Conservation (phyloP, 2,797 vertebrate species). For the Karalla daura region DNA sequence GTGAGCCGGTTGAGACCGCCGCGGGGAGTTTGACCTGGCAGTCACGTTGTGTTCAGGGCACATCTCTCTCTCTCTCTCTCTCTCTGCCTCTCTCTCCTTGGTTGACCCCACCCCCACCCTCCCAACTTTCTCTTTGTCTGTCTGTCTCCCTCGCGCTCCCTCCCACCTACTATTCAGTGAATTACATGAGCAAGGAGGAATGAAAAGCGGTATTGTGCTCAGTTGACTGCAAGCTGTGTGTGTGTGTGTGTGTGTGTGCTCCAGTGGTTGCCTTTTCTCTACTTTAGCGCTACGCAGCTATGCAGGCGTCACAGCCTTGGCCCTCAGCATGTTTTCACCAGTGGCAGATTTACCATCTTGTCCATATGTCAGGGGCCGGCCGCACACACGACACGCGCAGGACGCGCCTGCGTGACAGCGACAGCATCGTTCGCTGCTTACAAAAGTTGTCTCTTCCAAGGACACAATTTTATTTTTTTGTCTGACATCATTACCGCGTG, state of each 20-base stretch:
- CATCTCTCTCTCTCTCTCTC: too few relatives aligned
- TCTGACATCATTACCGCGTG: background rate
- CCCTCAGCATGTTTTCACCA: conserved; percentile 33
- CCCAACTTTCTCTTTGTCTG: conserved; percentile 58
- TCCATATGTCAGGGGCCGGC: conserved; percentile 13
- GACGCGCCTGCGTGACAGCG: background rate
- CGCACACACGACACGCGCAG: background rate
- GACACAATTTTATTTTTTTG: background rate
- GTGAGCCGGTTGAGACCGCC: conserved; percentile 46
- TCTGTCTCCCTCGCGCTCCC: conserved; percentile 47
- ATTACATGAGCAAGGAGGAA: conserved; percentile 74
- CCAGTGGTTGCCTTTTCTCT: conserved; percentile 24
- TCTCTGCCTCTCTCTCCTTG: too few relatives aligned
- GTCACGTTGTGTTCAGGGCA: conserved; percentile 53
- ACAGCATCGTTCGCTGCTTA: background rate
- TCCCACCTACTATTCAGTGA: conserved; percentile 65
- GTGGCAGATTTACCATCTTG: conserved; percentile 7
- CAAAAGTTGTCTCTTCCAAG: background rate
- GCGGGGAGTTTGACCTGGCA: conserved; percentile 55
- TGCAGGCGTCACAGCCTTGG: conserved; percentile 37
- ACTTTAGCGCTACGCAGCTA: conserved; percentile 34
- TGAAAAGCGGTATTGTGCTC: conserved; percentile 82
- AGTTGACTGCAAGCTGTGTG: conserved; percentile 68
- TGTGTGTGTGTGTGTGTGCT: conserved; percentile 38
- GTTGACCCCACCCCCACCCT: conserved; percentile 44